Percentiles rank a stretch among this genome's conserved stretches.
phyloP scores from a whole-genome alignment of 37 sponge, comb jelly and placozoan genomes.

The Bolinopsis microptera region DNA sequence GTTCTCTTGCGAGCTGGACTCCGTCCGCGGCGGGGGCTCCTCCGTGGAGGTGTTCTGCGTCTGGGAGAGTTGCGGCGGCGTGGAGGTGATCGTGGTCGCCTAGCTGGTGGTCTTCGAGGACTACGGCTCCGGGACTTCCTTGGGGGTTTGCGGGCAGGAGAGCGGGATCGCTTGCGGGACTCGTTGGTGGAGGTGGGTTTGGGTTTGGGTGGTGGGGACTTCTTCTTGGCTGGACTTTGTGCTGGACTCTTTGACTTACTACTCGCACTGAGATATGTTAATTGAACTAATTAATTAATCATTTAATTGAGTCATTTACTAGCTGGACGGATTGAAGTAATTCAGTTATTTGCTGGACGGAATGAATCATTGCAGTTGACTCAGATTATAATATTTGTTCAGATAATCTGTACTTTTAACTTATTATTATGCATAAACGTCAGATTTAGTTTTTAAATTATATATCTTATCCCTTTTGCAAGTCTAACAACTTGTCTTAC shows the following conservation, averaged over 20 bases:
- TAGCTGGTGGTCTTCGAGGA: neutral
- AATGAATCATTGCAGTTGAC: too few species aligned
- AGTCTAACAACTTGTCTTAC: too few species aligned
- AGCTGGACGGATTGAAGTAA: too few species aligned
- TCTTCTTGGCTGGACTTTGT: conserved; percentile 1
- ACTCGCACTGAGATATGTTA: neutral
- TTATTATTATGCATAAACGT: too few species aligned
- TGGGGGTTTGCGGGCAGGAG: neutral
- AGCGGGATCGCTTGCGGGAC: conserved; percentile 5
- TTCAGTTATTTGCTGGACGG: too few species aligned
- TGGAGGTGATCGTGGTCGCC: neutral
- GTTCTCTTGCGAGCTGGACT: conserved; percentile 23
- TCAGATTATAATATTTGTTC: too few species aligned
- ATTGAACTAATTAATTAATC: neutral
- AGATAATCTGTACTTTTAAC: too few species aligned
- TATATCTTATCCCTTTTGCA: too few species aligned
- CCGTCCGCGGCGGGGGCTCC: conserved; percentile 6
- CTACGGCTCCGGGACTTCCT: neutral
- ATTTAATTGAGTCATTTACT: too few species aligned
- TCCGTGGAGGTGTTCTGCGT: neutral
- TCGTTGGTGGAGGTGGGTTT: neutral
- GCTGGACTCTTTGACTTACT: neutral
- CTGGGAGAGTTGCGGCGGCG: neutral
- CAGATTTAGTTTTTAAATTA: too few species aligned
- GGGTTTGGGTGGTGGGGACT: conserved; percentile 2